A percentile compares a stretch with the other conserved stretches of the same genome.
These are phyloP conservation scores for Rachycentron canadum DNA, from an alignment of 2,797 vertebrate genomes.

Conservation along the genomic window DNA sequence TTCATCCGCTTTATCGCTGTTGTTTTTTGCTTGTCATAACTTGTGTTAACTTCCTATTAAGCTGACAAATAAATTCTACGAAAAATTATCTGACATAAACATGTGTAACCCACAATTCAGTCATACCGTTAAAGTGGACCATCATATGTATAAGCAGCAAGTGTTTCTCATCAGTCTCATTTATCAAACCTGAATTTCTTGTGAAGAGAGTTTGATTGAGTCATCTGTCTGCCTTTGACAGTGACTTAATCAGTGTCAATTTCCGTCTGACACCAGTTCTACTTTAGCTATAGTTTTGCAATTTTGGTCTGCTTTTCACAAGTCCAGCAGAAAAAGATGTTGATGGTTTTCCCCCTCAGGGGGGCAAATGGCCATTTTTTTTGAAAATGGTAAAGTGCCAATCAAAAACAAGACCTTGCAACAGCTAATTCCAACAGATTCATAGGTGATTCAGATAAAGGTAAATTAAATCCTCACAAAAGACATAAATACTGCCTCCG, in stretches of 20 bases:
- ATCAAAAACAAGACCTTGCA: constrained; percentile 13
- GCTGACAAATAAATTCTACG: not conserved
- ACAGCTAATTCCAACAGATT: not conserved
- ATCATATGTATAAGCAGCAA: not conserved
- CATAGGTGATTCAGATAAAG: constrained; percentile 3
- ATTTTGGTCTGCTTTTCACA: not conserved
- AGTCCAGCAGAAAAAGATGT: not conserved
- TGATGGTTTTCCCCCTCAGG: too few species aligned
- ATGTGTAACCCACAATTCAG: not conserved
- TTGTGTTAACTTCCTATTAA: not conserved
- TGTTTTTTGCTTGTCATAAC: not conserved
- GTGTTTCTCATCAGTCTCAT: not conserved
- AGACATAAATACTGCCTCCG: not conserved
- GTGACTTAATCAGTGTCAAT: not conserved
- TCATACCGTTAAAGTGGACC: not conserved
- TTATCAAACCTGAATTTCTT: constrained; percentile 49
- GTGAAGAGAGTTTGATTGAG: constrained; percentile 49
- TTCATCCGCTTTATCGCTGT: not conserved
- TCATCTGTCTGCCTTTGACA: constrained; percentile 19
- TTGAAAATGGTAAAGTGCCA: not conserved
- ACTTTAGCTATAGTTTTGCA: not conserved
- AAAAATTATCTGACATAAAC: not conserved
- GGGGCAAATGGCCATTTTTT: too few species aligned
- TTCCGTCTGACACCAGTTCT: not conserved
- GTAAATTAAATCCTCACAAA: not conserved